A percentile compares a stretch with the other conserved stretches of the same genome.
Evolutionary conservation across 2,797 vertebrate genomes (phyloP).

Genomic region (Trachops cirrhosus): DNA sequence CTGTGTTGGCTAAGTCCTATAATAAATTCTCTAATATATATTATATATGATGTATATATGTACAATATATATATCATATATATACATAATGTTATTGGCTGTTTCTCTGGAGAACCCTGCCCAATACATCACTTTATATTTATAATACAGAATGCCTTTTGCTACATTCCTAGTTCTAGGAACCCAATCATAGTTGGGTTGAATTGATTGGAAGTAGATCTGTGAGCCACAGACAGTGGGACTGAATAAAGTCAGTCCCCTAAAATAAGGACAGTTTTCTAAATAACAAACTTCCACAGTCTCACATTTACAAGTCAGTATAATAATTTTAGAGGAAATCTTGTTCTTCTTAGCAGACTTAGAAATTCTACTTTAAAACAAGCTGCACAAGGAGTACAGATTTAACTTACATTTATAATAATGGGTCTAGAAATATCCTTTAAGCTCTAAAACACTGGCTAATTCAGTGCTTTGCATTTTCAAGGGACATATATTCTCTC

Average conservation of each 20-base stretch:
- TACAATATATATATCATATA: not conserved
- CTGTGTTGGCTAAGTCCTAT: not conserved
- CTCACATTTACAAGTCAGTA: not conserved
- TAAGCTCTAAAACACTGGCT: conserved; percentile 28
- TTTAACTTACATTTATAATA: conserved; percentile 44
- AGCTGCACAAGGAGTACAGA: not conserved
- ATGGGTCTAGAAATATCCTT: conserved; percentile 17
- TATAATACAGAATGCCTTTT: not conserved
- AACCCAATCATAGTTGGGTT: not conserved
- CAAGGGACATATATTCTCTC: not conserved
- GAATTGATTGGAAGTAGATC: not conserved
- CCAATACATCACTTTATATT: not conserved
- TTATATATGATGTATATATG: not conserved
- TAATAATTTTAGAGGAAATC: not conserved
- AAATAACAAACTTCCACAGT: not conserved
- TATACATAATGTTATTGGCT: not conserved
- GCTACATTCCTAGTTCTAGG: not conserved
- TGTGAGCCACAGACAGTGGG: not conserved
- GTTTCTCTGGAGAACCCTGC: not conserved
- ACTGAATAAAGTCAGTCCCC: not conserved
- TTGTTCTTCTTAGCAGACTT: conserved; percentile 28
- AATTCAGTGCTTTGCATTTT: not conserved
- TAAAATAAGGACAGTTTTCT: not conserved
- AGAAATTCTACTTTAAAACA: conserved; percentile 27
- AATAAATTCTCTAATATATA: not conserved